A percentile compares a stretch with the other conserved stretches of the same genome.
These are phyloP conservation scores for Merops nubicus DNA, from an alignment of 2,113 vertebrate species.

Conservation along the genomic window DNA sequence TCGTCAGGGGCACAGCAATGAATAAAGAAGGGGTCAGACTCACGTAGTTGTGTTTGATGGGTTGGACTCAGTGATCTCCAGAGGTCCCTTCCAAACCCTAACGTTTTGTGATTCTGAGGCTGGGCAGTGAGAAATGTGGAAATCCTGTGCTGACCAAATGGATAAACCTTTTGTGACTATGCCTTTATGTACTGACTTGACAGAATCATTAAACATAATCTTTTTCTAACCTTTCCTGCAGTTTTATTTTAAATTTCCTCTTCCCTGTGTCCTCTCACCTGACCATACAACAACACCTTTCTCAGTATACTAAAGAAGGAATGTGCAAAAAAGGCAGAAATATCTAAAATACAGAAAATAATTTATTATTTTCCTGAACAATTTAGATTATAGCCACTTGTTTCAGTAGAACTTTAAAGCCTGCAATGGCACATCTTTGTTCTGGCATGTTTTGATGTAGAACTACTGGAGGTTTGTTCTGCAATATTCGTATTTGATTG, in stretches of 20 bases:
- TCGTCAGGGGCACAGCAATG: neutral
- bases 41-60: neutral
- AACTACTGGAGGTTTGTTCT: neutral
- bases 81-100: too few species aligned
- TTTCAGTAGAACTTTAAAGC: neutral
- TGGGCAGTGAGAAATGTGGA: neutral
- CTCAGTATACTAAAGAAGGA: neutral
- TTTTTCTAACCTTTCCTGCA: neutral
- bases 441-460: neutral
- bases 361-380: neutral
- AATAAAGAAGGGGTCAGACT: neutral
- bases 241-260: neutral
- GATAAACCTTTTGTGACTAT: neutral
- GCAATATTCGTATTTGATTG: neutral
- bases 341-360: neutral
- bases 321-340: neutral
- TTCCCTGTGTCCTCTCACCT: neutral
- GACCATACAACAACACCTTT: neutral
- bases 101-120: too few species aligned
- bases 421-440: neutral
- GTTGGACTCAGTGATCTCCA: too few species aligned
- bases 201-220: neutral
- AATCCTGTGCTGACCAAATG: neutral
- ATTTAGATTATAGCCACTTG: neutral
- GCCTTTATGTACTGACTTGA: neutral